Evolutionary conservation across 1,140 invertebrate genomes (phyloP).

Genomic region (Heliconius himera): DNA sequence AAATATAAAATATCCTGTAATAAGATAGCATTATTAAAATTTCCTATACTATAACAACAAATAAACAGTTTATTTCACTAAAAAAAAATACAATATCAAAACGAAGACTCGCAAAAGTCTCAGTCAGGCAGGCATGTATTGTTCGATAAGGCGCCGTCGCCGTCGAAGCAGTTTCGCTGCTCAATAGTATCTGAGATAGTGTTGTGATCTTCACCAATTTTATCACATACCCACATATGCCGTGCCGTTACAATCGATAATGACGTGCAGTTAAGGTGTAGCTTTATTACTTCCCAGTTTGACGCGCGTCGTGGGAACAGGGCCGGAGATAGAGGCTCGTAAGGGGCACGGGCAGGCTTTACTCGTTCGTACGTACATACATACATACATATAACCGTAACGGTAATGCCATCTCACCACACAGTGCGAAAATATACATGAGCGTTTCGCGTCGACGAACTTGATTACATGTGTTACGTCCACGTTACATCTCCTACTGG

Average conservation of each 20-base stretch:
- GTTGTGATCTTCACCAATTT: constrained; percentile 61
- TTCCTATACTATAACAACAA: no score
- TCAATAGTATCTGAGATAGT: constrained; percentile 25
- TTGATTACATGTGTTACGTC: constrained; percentile 36
- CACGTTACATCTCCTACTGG: constrained; percentile 30
- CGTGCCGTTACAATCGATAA: constrained; percentile 77
- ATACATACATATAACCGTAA: constrained; percentile 44
- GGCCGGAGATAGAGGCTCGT: constrained; percentile 73
- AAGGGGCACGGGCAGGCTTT: constrained; percentile 56
- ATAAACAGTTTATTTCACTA: no score
- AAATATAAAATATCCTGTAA: background rate
- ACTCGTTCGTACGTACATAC: constrained; percentile 29
- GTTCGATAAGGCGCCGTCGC: constrained; percentile 68
- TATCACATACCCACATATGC: constrained; percentile 54
- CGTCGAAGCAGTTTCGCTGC: constrained; percentile 27
- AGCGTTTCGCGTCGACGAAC: constrained; percentile 29
- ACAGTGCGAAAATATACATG: constrained; percentile 30
- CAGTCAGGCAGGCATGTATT: background rate
- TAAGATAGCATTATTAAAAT: no score
- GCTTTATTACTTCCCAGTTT: constrained; percentile 77
- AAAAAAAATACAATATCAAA: background rate
- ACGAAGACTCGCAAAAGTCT: background rate
- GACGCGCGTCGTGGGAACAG: constrained; percentile 67
- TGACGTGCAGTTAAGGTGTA: constrained; percentile 78
- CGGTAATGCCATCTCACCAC: constrained; percentile 54